Base-by-base conservation (phyloP, 2,888 invertebrate species). In the Eumerus sabulonum region DNA sequence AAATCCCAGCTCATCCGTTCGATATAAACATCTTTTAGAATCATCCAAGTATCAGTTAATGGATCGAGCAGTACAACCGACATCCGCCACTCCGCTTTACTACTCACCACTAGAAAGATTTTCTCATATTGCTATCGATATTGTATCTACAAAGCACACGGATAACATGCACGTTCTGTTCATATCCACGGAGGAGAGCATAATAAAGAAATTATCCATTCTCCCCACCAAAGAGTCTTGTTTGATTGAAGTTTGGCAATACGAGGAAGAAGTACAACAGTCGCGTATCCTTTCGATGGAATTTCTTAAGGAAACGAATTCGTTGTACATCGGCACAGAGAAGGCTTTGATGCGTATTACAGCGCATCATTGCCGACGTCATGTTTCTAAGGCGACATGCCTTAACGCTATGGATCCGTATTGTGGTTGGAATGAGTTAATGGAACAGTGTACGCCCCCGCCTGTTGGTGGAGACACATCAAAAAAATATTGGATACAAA, bases 361-460 rank as follows among this genome's bases (percentile, higher is more conserved):
- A 0, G 93, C 94, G 0, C 92, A 94, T 77, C 94, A 96, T 47
- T 98, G 98, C 85, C 90, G 90, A 36, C 92, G 96, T 1, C 94
- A 95, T 87, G 90, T 90, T 9, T 92, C 92, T 7, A 91, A 92
- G 57, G 89, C 91, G 9, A 92, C 94, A 7, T 98, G 98, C 87
- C 86, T 95, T 45, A 93, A 93, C 83, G 94, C 97, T 0, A 94
- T 94, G 89, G 98, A 98, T 89, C 98, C 98, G 0, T 97, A 98
- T 87, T 98, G 98, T 87, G 98, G 97, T 0, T 98, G 98, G 98
- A 94, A 97, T 88, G 93, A 94, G 82, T 90, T 92, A 4, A 89
- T 92, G 12, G 93, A 95, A 82, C 89, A 90, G 16, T 98, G 98
- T 85, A 92, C 93, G 0, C 90, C 92, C 0, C 93, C 95, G 0